phyloP scores from a whole-genome alignment of 2,113 vertebrate genomes.

The Gallinago jamesoni region DNA sequence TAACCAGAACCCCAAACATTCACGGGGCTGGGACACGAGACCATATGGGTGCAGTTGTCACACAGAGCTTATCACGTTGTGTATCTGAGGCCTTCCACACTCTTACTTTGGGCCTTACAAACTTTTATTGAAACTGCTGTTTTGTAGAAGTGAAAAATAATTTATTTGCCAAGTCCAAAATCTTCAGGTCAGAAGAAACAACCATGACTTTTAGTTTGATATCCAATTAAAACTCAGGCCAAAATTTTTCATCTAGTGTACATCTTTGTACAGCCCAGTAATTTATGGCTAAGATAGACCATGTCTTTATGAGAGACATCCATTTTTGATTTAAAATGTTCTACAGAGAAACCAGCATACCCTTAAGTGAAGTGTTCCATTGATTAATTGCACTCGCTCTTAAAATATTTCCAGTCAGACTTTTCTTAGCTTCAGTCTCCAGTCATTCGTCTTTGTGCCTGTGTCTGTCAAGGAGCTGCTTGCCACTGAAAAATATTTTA shows the following conservation, averaged over 20 bases:
- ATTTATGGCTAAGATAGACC: slow-evolving; percentile 23
- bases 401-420: slow-evolving; percentile 50
- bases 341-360: background rate
- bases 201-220: background rate
- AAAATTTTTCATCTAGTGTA: background rate
- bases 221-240: background rate
- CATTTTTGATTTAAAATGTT: slow-evolving; percentile 41
- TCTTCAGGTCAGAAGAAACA: background rate
- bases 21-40: background rate
- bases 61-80: background rate
- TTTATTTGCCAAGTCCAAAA: background rate
- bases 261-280: background rate
- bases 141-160: background rate
- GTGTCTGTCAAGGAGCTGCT: slow-evolving; percentile 40
- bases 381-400: slow-evolving; percentile 49
- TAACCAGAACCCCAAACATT: background rate
- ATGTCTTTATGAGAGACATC: slow-evolving; percentile 7
- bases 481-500: slow-evolving; percentile 25
- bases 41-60: background rate
- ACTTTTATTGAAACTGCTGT: background rate
- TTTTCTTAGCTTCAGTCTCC: slow-evolving; percentile 26
- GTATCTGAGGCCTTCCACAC: background rate
- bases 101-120: background rate
- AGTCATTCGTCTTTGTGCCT: slow-evolving; percentile 31
- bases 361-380: slow-evolving; percentile 32